Evolutionary conservation across 2,797 vertebrate species (phyloP).

Genomic region (Lutjanus argentimaculatus): DNA sequence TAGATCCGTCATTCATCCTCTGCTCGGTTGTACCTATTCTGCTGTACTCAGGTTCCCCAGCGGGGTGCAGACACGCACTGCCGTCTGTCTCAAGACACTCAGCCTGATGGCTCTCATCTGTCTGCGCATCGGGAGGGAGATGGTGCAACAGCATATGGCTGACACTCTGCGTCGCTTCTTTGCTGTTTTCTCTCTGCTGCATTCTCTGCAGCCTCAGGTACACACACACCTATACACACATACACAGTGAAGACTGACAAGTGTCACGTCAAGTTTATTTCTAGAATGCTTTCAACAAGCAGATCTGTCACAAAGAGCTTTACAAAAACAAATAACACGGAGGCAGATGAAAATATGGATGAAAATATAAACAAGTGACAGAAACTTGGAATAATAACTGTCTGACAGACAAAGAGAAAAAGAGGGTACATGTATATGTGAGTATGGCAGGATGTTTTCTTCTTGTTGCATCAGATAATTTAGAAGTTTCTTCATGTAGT

Average conservation of each 20-base stretch:
- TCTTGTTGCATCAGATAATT: conserved; percentile 5
- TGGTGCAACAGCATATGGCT: conserved; percentile 97
- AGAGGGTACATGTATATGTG: not conserved
- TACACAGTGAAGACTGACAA: conserved; percentile 6
- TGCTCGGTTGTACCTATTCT: conserved; percentile 32
- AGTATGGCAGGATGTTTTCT: conserved; percentile 6
- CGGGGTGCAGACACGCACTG: conserved; percentile 94
- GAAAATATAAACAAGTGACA: conserved; percentile 4
- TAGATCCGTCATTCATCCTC: conserved; percentile 32
- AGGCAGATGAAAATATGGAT: conserved; percentile 15
- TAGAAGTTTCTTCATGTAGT: not conserved
- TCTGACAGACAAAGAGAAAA: not conserved
- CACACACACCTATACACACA: not conserved
- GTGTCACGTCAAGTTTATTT: conserved; percentile 30
- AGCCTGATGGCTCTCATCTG: conserved; percentile 97
- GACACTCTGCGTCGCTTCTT: conserved; percentile 93
- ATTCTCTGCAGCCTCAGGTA: conserved; percentile 91
- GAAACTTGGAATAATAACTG: conserved; percentile 15
- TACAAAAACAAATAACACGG: conserved; percentile 14
- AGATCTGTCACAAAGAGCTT: conserved; percentile 23
- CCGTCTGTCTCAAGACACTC: conserved; percentile 94
- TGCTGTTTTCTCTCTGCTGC: conserved; percentile 91
- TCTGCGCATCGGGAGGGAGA: conserved; percentile 96
- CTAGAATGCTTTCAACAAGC: conserved; percentile 29
- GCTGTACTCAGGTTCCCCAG: conserved; percentile 91